Evolutionary conservation across 2,113 vertebrate species (phyloP), one percentile per base, ranked within the genome.

Genomic region (Sphyrna mokarran): DNA sequence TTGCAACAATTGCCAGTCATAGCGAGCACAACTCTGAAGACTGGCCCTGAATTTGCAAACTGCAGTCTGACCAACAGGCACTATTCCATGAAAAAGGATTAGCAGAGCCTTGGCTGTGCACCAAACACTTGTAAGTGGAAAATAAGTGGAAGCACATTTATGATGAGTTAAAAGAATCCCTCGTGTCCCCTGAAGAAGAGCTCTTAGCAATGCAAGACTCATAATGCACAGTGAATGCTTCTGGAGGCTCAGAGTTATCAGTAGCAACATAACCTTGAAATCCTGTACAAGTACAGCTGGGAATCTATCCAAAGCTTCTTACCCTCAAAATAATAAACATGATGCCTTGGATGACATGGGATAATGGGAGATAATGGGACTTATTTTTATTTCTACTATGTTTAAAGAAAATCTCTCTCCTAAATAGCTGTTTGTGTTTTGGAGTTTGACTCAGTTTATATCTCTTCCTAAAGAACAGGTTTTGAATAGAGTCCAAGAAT

Each of bases 71-170:
- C 61, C 63, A 63, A 37, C 87, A 61, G 87, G 87, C 87, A 90
- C 54, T 5, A 13, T 26, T 61, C 89, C 89, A 93, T n/a, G 61
- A 66, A n/a, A 66, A 93, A 66, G 89, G 89, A 93, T 93, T 93
- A 93, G n/a, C 89, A 93, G 33, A 66, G 33, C 89, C 89, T 93
- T 93, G 89, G 89, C 89, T 68, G 61, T 33, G 33, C 89, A 93
- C 89, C 89, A 93, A 93, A 93, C 61, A 93, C 61, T 93, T 93
- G 89, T 93, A 93, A 93, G 89, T 93, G 89, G 89, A 68, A 93
- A 93, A 93, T 93, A 93, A 93, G 89, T 93, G 89, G 89, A 93
- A 93, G 63, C 89, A 93, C 89, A 93, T 93, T 93, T 66, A 66
- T 93, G 89, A 66, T 93, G 89, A 93, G 89, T 93, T 93, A 93